Evolutionary conservation across 2,797 vertebrate genomes (phyloP).

Genomic region (Triplophysa bombifrons): DNA sequence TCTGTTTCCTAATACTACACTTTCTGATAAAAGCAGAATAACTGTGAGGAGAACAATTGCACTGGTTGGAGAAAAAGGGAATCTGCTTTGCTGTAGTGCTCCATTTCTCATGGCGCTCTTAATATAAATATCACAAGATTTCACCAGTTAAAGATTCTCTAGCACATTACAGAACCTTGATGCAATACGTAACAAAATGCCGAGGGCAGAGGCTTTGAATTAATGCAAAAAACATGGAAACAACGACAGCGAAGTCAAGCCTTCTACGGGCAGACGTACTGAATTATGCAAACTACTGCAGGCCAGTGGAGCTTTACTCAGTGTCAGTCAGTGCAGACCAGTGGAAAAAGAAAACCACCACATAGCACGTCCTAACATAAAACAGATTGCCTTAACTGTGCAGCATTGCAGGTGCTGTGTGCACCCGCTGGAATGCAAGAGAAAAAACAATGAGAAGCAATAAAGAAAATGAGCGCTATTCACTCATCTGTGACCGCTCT

Average conservation of each 20-base stretch:
- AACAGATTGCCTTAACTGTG: conserved; percentile 27
- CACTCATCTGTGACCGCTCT: conserved; percentile 17
- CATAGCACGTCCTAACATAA: conserved; percentile 34
- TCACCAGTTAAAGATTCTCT: conserved; percentile 24
- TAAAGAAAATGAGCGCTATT: conserved; percentile 21
- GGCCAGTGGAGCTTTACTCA: conserved; percentile 33
- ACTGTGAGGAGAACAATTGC: background rate
- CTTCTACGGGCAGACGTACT: conserved; percentile 41
- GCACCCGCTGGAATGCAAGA: conserved; percentile 34
- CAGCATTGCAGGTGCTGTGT: conserved; percentile 47
- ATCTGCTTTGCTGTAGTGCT: background rate
- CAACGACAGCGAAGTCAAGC: conserved; percentile 37
- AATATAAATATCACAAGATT: conserved; percentile 13
- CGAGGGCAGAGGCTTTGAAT: conserved; percentile 15
- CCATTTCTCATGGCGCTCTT: conserved; percentile 11
- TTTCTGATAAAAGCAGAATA: background rate
- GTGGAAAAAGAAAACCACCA: conserved; percentile 27
- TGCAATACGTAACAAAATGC: conserved; percentile 17
- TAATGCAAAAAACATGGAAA: conserved; percentile 44
- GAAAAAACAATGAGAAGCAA: conserved; percentile 29
- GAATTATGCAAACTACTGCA: conserved; percentile 58
- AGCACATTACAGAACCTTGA: conserved; percentile 32
- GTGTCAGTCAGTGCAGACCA: conserved; percentile 34
- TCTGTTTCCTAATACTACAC: background rate
- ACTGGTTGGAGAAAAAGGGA: background rate